Base-by-base conservation (phyloP, 2,113 vertebrate genomes). In the Eptesicus fuscus region DNA sequence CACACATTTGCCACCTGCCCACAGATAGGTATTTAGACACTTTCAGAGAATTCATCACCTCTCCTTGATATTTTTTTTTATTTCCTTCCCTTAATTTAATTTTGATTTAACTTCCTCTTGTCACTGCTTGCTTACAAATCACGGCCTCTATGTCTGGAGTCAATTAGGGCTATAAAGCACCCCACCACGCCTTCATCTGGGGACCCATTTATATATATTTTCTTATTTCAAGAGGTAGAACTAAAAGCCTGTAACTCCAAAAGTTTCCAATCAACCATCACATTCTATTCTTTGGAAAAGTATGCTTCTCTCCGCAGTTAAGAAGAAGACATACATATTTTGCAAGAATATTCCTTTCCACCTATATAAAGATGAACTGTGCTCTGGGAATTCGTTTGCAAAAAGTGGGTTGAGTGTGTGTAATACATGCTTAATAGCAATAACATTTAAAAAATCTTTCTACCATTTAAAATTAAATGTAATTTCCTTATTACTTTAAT, bases 81-180 rank as follows among this genome's bases (percentile, higher is more conserved):
- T 82, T 95, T 95, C 90, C 49, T 93, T 95, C 44, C 61, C 85
- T 92, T 97, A 95, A 97, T 96, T 96, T 96, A 95, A 96, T 97
- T 97, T 96, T 93, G 83, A 96, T 95, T 95, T 94, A 77, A 96
- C 95, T 97, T 97, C 96, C 95, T 95, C 95, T 96, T 96, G 95
- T 97, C 97, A 96, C 90, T 95, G 93, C 93, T 92, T 94, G 96
- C 95, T 96, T 96, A 97, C 95, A 97, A 96, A 94, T 96, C 84
- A 51, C 2, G 10, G 93, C 63, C 92, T 91, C 79, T 47, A 13
- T 69, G 83, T 97, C 97, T 97, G 97, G 97, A 97, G 96, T 76
- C 97, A 96, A 97, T 97, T 93, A 97, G 78, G 80, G 69, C 59
- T 67, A 76, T 80, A 88, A 92, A 88, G 92, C 67, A 67, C 63